Base-by-base conservation (phyloP, 2,797 vertebrate species). In the Sylvia borin region DNA sequence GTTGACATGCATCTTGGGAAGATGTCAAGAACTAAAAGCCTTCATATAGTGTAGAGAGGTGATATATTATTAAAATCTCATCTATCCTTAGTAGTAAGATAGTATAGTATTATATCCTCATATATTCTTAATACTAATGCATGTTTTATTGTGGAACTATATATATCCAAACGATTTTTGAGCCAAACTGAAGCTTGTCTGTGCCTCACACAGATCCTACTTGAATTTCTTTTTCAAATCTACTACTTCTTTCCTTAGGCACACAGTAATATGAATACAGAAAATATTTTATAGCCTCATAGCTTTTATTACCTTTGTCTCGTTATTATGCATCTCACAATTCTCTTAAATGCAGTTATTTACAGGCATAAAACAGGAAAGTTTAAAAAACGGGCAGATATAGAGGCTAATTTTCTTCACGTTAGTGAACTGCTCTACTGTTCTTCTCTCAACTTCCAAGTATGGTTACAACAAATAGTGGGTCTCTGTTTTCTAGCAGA, bases 41-140 rank as follows among this genome's bases (percentile, higher is more conserved):
- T 60, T 71, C 9, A 17, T 75, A 25, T 54, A 82, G 40, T 48
- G 27, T 21, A 57, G 31, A 81, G 5, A 75, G 9, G 11, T 68
- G 61, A 65, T 84, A 17, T 40, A 82, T 85, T 70, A 92, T 85
- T 94, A 79, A 94, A 93, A 79, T 76, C 24, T 92, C 22, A 38
- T 91, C 53, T 85, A 19, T 67, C 24, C 18, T 85, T 71, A 67
- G 16, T 53, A 80, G 19, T 67, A 74, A 79, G 36, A 38, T 40
- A 78, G 14, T 42, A 26, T 45, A 43, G 32, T 66, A 27, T 82
- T 77, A 38, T 76, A 42, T 45, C 29, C 3, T 66, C 26, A 45
- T 60, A 27, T 89, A 66, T 90, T 57, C 60, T 85, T 90, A 73
- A 82, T 26, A 67, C 24, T 38, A 76, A 65, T 53, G 11, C 29